A percentile compares a stretch with the other conserved stretches of the same genome.
These are phyloP conservation scores for Danio kyathit DNA, from an alignment of 2,797 vertebrate genomes.

Conservation along the genomic window DNA sequence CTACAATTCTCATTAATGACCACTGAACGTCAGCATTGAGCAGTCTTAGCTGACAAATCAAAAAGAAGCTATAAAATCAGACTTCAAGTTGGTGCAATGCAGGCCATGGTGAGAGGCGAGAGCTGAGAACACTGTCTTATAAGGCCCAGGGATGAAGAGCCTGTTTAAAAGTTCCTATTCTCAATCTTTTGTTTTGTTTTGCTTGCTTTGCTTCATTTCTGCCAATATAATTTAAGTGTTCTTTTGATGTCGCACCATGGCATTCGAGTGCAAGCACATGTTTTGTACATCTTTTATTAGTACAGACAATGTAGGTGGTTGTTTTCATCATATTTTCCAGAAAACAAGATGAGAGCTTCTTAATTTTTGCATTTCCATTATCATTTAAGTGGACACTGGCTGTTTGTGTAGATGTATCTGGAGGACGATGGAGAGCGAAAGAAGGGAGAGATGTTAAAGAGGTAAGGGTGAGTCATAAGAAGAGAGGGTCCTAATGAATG, in stretches of 20 bases:
- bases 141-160: not conserved
- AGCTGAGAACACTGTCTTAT: not conserved
- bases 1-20: not conserved
- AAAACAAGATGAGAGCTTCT: conserved; percentile 40
- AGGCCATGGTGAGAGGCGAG: not conserved
- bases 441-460: conserved; percentile 42
- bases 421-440: conserved; percentile 49
- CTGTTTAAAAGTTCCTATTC: not conserved
- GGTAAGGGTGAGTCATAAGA: conserved; percentile 58
- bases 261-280: not conserved
- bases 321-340: conserved; percentile 41
- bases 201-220: not conserved
- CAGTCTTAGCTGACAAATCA: conserved; percentile 3
- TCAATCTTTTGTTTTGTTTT: not conserved
- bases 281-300: conserved; percentile 14
- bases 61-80: conserved; percentile 8
- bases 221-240: not conserved
- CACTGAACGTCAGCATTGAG: conserved; percentile 37
- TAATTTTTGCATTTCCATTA: conserved; percentile 43
- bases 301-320: conserved; percentile 4
- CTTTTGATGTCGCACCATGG: not conserved
- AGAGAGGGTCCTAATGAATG: conserved; percentile 57
- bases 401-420: conserved; percentile 48
- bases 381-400: conserved; percentile 38
- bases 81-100: not conserved